Conservation (phyloP, 2,888 invertebrate genomes). For the Tetanocera ferruginea region DNA sequence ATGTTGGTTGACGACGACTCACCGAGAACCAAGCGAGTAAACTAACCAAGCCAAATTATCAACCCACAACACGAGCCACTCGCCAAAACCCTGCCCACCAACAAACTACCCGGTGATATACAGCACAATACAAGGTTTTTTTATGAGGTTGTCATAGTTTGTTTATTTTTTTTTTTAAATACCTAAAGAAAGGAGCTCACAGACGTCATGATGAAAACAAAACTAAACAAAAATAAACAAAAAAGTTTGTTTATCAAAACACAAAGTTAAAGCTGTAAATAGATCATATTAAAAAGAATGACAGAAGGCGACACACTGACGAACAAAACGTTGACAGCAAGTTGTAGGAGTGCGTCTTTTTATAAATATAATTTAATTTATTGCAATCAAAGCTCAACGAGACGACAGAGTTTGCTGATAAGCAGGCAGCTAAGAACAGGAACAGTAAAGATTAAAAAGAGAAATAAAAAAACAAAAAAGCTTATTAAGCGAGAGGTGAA, state of each 20-base stretch:
- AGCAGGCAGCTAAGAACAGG: neutral
- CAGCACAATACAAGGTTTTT: neutral
- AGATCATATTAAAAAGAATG: neutral
- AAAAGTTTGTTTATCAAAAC: neutral
- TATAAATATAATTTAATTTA: conserved; percentile 3
- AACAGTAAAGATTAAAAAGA: neutral
- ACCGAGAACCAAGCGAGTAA: conserved; percentile 4
- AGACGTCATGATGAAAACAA: neutral
- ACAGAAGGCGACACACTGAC: neutral
- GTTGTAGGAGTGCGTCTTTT: neutral
- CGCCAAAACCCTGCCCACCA: neutral
- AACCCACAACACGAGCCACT: conserved; percentile 16
- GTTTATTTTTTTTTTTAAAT: no score
- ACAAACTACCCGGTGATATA: neutral
- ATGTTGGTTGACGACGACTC: neutral
- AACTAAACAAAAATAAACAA: neutral
- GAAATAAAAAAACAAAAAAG: conserved; percentile 12
- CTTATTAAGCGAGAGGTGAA: conserved; percentile 33
- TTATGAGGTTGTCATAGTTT: neutral
- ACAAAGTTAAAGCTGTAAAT: neutral
- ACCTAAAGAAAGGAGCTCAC: neutral
- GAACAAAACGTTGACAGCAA: neutral
- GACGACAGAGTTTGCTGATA: neutral
- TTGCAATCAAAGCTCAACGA: conserved; percentile 6
- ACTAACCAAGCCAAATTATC: conserved; percentile 13